Conservation (phyloP, 2,113 vertebrate species). For the Indicator maculatus region DNA sequence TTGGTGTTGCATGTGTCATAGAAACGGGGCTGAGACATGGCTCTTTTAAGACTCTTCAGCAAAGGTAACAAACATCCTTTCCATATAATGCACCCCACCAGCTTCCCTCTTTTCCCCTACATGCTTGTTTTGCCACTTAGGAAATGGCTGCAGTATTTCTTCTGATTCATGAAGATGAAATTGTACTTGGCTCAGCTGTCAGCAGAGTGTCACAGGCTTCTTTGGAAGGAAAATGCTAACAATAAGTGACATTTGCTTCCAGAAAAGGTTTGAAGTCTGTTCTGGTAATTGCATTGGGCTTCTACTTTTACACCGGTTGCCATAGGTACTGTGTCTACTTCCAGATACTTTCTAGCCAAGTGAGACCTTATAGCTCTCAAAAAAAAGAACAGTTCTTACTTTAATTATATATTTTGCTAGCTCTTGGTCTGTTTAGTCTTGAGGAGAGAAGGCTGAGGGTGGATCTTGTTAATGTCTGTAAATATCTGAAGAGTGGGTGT, state of each 20-base stretch:
- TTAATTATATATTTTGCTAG: background rate
- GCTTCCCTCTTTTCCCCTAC: background rate
- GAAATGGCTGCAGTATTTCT: background rate
- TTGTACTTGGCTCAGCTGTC: background rate
- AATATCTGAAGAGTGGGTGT: too few relatives aligned
- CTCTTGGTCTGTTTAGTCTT: background rate
- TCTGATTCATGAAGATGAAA: background rate
- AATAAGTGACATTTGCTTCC: constrained; percentile 7
- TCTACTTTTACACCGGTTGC: background rate
- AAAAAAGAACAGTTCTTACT: background rate
- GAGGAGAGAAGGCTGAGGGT: too few relatives aligned
- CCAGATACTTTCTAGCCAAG: background rate
- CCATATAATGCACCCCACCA: background rate
- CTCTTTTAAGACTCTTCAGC: background rate
- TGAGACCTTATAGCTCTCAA: background rate
- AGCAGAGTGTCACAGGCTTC: background rate
- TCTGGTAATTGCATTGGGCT: constrained; percentile 1
- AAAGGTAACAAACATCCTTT: background rate
- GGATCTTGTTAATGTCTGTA: too few relatives aligned
- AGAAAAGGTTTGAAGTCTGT: constrained; percentile 8
- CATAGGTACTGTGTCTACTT: constrained; percentile 30
- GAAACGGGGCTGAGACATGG: background rate
- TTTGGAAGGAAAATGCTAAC: background rate
- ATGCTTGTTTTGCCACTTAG: background rate
- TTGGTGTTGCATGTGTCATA: background rate